Evolutionary conservation across 2,888 invertebrate species (phyloP).

Genomic region (Drosophila crucigera): DNA sequence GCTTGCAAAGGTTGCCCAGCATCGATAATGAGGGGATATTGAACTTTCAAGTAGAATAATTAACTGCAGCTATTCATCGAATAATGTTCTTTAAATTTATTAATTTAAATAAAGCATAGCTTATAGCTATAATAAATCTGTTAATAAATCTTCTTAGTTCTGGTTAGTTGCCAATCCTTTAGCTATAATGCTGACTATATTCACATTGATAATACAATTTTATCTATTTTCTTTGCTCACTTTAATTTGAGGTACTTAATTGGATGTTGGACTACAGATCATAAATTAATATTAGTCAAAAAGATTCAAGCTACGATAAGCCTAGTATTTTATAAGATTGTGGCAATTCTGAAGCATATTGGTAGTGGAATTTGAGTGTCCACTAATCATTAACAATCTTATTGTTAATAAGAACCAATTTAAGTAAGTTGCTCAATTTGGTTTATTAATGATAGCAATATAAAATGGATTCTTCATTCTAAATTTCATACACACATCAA

Average conservation of each 20-base stretch:
- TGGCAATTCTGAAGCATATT: background rate
- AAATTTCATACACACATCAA: background rate
- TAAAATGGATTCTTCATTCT: background rate
- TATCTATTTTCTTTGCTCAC: background rate
- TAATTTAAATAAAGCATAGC: background rate
- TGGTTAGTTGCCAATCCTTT: too few relatives aligned
- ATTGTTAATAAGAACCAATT: background rate
- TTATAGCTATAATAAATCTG: too few relatives aligned
- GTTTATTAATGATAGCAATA: background rate
- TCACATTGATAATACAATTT: too few relatives aligned
- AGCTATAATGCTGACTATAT: too few relatives aligned
- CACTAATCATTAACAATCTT: background rate
- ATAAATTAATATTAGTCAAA: background rate
- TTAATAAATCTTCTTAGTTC: too few relatives aligned
- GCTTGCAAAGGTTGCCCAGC: conserved; percentile 15
- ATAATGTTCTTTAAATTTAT: background rate
- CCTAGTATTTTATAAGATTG: background rate
- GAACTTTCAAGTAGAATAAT: conserved; percentile 32
- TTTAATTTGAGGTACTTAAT: background rate
- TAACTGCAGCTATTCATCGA: background rate
- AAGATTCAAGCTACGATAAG: background rate
- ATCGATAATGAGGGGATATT: conserved; percentile 37
- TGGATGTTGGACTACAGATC: background rate
- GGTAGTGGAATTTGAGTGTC: background rate
- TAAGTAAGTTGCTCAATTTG: background rate